These are phyloP conservation scores for Ladona fulva DNA, from an alignment of 1,140 invertebrate genomes.

Conservation along the genomic window DNA sequence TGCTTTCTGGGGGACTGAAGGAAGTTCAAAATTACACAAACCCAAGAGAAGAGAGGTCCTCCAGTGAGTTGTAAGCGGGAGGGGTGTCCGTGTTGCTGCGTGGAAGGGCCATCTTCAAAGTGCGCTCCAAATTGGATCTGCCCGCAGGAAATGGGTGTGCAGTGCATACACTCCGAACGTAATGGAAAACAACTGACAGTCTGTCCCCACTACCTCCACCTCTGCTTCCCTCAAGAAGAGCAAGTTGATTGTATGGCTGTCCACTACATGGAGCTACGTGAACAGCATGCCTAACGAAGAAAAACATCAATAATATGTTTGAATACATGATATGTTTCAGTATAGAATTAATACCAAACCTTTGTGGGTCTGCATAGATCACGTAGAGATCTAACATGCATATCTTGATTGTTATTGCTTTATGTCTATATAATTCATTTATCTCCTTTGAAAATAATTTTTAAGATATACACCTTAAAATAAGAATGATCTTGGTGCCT, in stretches of 20 bases:
- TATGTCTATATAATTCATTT: no score
- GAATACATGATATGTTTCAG: no score
- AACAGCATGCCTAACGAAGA: constrained; percentile 59
- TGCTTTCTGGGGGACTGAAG: no score
- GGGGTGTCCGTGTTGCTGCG: neutral
- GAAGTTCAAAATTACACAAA: neutral
- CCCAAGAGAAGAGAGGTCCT: neutral
- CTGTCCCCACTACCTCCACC: constrained; percentile 73
- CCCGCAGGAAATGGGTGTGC: constrained; percentile 75
- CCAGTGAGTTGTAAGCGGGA: neutral
- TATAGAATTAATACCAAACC: no score
- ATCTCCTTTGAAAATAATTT: no score
- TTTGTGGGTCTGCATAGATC: no score
- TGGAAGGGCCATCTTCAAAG: constrained; percentile 45
- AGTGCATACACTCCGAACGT: constrained; percentile 68
- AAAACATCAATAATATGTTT: no score
- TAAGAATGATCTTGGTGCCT: no score
- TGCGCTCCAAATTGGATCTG: constrained; percentile 62
- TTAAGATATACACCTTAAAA: no score
- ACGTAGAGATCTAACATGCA: no score
- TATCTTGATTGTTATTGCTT: no score
- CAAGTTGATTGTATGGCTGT: constrained; percentile 82
- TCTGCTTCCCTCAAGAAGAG: constrained; percentile 65
- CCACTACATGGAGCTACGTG: constrained; percentile 70
- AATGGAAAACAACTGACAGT: constrained; percentile 73